phyloP scores from a whole-genome alignment of 2,888 invertebrate genomes.

The Cosmopolites sordidus region DNA sequence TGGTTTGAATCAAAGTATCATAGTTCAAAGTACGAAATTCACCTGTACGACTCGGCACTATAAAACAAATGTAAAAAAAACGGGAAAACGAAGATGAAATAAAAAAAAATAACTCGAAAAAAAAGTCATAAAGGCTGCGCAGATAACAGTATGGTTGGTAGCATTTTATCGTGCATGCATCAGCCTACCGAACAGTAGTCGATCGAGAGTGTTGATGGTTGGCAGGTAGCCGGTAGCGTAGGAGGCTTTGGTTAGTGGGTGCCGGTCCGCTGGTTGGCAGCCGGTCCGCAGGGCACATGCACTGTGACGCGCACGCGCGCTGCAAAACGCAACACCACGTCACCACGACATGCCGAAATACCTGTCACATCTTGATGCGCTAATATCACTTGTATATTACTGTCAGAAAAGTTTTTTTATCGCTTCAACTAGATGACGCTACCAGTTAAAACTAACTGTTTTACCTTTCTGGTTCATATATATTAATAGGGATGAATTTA shows the following conservation, averaged over 20 bases:
- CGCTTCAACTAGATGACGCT: no score
- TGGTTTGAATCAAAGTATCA: no score
- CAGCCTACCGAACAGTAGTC: constrained; percentile 15
- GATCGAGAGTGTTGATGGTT: constrained; percentile 20
- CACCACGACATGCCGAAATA: constrained; percentile 22
- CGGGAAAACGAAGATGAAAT: no score
- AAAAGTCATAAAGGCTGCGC: background rate
- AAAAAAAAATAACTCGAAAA: background rate
- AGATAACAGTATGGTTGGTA: background rate
- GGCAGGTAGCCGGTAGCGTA: constrained; percentile 40
- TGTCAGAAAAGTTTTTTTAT: no score
- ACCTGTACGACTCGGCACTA: no score
- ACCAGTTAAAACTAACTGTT: no score
- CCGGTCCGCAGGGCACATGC: constrained; percentile 67
- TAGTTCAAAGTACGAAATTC: no score
- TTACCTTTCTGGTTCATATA: no score
- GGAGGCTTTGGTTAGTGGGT: constrained; percentile 39
- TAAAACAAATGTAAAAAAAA: no score
- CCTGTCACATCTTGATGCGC: background rate
- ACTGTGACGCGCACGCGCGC: constrained; percentile 87
- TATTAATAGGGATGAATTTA: no score
- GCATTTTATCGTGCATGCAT: constrained; percentile 17
- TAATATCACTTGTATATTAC: no score
- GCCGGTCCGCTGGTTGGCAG: constrained; percentile 42
- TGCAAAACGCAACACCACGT: constrained; percentile 62